Conservation (phyloP, 1,140 invertebrate genomes). For the Geopemphigus sp. region DNA sequence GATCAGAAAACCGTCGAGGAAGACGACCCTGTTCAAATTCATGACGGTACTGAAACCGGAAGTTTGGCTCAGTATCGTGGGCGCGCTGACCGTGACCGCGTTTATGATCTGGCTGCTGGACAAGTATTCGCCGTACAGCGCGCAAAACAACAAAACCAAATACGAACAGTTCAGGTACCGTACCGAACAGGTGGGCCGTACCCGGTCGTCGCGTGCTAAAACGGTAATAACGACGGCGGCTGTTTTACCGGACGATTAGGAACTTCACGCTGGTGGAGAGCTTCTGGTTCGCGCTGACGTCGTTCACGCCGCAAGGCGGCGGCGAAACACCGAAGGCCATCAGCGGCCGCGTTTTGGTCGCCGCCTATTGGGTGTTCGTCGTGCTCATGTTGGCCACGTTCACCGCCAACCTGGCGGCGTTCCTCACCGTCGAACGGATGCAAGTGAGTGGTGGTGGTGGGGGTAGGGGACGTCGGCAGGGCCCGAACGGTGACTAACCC, state of each 20-base stretch:
- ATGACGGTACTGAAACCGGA: constrained; percentile 84
- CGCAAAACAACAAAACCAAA: constrained; percentile 72
- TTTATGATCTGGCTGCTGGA: constrained; percentile 86
- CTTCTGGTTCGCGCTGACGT: constrained; percentile 90
- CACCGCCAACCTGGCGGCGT: constrained; percentile 94
- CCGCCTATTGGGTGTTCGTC: constrained; percentile 90
- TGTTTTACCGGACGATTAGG: constrained; percentile 58
- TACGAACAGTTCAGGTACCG: constrained; percentile 64
- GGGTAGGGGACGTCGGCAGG: no score
- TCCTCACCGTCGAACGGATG: constrained; percentile 94
- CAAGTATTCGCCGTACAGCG: constrained; percentile 85
- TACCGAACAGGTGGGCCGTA: no score
- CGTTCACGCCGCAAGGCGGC: constrained; percentile 87
- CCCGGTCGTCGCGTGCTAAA: no score
- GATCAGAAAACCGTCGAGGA: constrained; percentile 76
- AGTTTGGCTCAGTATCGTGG: constrained; percentile 86
- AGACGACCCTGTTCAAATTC: constrained; percentile 86
- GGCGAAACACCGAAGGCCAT: constrained; percentile 82
- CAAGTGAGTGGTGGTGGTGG: no score
- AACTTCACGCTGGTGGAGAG: constrained; percentile 85
- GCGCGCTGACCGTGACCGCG: constrained; percentile 75
- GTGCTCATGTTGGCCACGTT: constrained; percentile 92
- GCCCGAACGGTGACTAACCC: no score
- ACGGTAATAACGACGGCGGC: no score
- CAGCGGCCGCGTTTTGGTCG: constrained; percentile 78